Conservation (phyloP, 1,140 invertebrate species). For the Piezodorus guildinii region DNA sequence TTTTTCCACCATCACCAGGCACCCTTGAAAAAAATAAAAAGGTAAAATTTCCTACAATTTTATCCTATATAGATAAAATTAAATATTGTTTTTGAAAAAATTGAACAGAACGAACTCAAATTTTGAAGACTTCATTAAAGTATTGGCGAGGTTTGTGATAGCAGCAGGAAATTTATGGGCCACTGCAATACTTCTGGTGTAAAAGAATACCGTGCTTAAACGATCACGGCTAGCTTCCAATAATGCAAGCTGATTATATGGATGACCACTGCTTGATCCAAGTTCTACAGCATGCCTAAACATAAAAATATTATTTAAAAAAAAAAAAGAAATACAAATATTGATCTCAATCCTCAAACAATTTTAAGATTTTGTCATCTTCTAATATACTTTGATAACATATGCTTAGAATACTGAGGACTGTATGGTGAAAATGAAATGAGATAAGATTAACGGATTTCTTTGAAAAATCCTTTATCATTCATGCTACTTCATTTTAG, state of each 20-base stretch:
- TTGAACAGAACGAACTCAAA: slow-evolving; percentile 19
- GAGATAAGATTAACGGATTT: no score
- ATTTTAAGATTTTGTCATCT: no score
- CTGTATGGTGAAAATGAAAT: no score
- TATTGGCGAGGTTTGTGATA: slow-evolving; percentile 59
- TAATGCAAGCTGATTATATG: slow-evolving; percentile 77
- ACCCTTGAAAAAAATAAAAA: slow-evolving; percentile 15
- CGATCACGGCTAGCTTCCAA: slow-evolving; percentile 66
- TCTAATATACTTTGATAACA: no score
- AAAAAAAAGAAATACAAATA: no score
- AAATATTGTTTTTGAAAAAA: no score
- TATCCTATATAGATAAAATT: no score
- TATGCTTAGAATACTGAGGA: no score
- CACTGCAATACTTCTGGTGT: slow-evolving; percentile 66
- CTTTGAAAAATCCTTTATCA: no score
- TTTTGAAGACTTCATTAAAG: slow-evolving; percentile 34
- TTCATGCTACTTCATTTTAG: no score
- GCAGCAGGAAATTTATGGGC: slow-evolving; percentile 73
- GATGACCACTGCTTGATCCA: slow-evolving; percentile 71
- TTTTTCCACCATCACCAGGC: slow-evolving; percentile 26
- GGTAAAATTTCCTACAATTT: no score
- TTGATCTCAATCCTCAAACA: no score
- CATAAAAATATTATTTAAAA: background rate
- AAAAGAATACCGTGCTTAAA: slow-evolving; percentile 70
- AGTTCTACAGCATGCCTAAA: slow-evolving; percentile 65